Conservation (phyloP, 2,113 vertebrate genomes). For the Varanus komodoensis region DNA sequence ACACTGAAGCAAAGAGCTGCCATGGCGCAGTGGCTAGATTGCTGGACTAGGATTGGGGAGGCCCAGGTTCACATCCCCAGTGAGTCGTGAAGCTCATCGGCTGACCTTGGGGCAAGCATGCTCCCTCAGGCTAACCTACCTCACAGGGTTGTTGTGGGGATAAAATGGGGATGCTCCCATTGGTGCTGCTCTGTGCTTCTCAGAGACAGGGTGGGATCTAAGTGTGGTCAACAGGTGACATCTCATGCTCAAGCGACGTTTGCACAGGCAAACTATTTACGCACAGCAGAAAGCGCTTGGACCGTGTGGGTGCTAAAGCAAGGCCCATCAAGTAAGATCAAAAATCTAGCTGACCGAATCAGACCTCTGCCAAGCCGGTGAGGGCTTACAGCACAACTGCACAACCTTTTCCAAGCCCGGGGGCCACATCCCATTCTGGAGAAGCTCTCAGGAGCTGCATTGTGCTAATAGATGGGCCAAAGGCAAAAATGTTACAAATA, state of each 20-base stretch:
- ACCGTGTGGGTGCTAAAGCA: fast-evolving
- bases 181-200: neutral
- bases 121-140: neutral
- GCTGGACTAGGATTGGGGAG: neutral
- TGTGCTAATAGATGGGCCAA: too few species aligned
- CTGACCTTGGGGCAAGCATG: too few species aligned
- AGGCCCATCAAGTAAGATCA: neutral
- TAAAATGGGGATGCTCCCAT: neutral
- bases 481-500: too few species aligned
- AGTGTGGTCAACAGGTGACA: neutral
- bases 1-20: neutral
- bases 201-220: neutral
- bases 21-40: neutral
- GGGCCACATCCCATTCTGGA: too few species aligned
- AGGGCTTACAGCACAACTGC: slow-evolving; percentile 28
- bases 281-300: slow-evolving; percentile 36
- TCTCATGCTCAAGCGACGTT: neutral
- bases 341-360: slow-evolving; percentile 59
- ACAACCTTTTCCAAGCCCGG: neutral
- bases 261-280: slow-evolving; percentile 24
- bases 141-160: neutral
- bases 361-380: slow-evolving; percentile 26
- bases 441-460: too few species aligned
- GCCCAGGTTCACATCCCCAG: neutral
- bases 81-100: neutral